Evolutionary conservation across 2,113 vertebrate genomes (phyloP).

Genomic region (Grammomys surdaster): DNA sequence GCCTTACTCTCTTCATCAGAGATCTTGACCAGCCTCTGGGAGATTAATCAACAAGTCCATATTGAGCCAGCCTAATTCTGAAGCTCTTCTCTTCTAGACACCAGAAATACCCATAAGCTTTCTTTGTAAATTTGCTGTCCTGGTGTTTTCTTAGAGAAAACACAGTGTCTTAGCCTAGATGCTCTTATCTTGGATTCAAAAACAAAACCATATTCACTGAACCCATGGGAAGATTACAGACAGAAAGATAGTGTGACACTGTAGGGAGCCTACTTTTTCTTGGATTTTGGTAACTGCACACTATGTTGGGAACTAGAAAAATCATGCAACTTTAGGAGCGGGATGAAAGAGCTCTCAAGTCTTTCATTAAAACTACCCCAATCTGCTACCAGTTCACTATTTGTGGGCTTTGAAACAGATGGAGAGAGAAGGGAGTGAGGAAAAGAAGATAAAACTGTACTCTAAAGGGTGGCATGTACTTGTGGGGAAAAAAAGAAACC

Average conservation of each 20-base stretch:
- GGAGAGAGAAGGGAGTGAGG: background rate
- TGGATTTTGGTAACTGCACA: slow-evolving; percentile 3
- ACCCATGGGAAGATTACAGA: background rate
- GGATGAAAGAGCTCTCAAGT: background rate
- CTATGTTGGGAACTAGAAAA: slow-evolving; percentile 21
- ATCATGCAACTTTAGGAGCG: background rate
- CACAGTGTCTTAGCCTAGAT: background rate
- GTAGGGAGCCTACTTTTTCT: background rate
- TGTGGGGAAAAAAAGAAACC: background rate
- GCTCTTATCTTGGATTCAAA: slow-evolving; percentile 51
- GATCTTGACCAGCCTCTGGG: slow-evolving; percentile 20
- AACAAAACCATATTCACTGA: slow-evolving; percentile 6
- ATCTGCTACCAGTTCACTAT: background rate
- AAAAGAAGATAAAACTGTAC: background rate
- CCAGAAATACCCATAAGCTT: slow-evolving; percentile 30
- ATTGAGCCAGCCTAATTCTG: background rate
- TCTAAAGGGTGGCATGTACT: background rate
- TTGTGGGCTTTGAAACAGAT: slow-evolving; percentile 35
- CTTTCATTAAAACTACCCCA: slow-evolving; percentile 28
- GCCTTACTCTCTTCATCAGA: slow-evolving; percentile 32
- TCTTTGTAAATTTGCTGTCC: slow-evolving; percentile 42
- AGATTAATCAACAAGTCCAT: slow-evolving; percentile 17
- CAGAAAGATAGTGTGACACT: background rate
- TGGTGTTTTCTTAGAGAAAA: slow-evolving; percentile 53
- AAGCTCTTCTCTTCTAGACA: slow-evolving; percentile 6